Percentiles rank a stretch among this genome's conserved stretches.
Evolutionary conservation across 2,113 vertebrate genomes (phyloP).

Genomic region (Hydrochoerus hydrochaeris): DNA sequence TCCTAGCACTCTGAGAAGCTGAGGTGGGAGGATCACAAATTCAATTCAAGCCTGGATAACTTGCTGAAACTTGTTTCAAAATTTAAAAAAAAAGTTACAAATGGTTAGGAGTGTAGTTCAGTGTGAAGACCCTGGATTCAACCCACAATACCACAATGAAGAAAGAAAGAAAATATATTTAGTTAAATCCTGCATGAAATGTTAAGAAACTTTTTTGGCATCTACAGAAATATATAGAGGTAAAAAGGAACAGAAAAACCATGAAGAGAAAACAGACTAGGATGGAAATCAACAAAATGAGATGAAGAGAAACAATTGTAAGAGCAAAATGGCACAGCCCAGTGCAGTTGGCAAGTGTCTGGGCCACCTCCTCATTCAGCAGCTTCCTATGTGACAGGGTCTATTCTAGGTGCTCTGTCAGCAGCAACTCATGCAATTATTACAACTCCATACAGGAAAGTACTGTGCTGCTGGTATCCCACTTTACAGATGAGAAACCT

Average conservation of each 20-base stretch:
- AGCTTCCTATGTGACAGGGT: rapidly evolving
- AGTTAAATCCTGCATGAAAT: neutral
- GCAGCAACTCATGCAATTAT: neutral
- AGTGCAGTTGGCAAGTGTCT: neutral
- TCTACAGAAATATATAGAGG: neutral
- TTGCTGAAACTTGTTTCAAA: neutral
- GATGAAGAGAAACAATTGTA: neutral
- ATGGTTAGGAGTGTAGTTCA: neutral
- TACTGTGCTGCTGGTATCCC: neutral
- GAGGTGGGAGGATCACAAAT: neutral
- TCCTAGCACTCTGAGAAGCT: neutral
- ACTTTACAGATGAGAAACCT: neutral
- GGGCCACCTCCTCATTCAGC: rapidly evolving
- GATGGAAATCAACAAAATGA: neutral
- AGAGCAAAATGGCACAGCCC: neutral
- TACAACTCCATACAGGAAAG: neutral
- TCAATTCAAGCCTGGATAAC: neutral
- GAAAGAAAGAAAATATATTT: neutral
- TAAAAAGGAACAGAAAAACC: neutral
- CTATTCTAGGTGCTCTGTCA: neutral
- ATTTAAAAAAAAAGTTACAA: neutral
- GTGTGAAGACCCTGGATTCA: neutral
- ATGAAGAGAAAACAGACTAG: neutral
- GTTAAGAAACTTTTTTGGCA: neutral
- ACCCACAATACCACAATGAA: neutral